Base-by-base conservation (phyloP, 2,888 invertebrate species). In the Campaea margaritaria region DNA sequence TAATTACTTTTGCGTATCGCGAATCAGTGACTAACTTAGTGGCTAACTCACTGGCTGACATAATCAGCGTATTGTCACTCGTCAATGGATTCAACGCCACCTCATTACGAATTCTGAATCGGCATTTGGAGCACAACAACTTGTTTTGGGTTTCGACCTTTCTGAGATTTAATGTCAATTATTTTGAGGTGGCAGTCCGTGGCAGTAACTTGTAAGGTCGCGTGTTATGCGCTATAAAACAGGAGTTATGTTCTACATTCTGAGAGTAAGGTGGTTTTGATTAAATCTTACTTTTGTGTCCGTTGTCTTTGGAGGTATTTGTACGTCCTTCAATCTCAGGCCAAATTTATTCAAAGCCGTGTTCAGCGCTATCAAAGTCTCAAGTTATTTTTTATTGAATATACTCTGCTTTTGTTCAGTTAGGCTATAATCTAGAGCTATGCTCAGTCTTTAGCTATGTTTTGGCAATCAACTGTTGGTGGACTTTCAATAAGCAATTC, bases 1-100 rank as follows among this genome's bases (percentile, higher is more conserved):
- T 76, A 76, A 83, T 83, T 76, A 72, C 67, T 69, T 72, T 60
- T 58, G 62, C 61, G 64, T 69, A 34, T 71, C 58, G 63, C 38
- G 36, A 55, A 58, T 54, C 52, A 65, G 41, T 53, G 50, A 49
- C 58, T 44, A 38, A 64, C 31, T 50, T 45, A 28, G 21, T 12
- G 14, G 12, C 21, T 48, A 41, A 43, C 16, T 10, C 21, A 41
- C 27, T 43, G 34, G 44, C 45, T 41, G 43, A 21, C 46, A 57
- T 57, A 60, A 56, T 57, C 51, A 52, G 47, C 28, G 45, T 45
- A 42, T 55, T 58, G 27, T 60, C 56, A 52, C 54, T 44, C 36
- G 46, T 50, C 36, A 45, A 56, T 50, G 27, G 44, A 50, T 31
- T 41, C 31, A 16, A n/a, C 2, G 38, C 51, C 21, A 55, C 8